Conservation (phyloP, 2,888 invertebrate genomes). For the Epirrhoe tristata region DNA sequence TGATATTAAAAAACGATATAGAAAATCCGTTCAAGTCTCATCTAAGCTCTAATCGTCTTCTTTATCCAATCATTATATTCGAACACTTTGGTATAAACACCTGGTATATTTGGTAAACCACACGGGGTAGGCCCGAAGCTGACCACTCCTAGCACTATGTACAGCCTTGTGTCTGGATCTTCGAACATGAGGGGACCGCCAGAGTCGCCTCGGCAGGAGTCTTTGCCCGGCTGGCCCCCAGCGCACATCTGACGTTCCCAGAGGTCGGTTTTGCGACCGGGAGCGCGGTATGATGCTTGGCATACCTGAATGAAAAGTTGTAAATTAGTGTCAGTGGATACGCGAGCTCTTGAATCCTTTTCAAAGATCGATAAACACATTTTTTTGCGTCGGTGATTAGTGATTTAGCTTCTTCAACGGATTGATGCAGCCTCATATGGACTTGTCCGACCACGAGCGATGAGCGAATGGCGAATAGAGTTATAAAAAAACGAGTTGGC, state of each 20-base stretch:
- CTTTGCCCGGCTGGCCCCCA: conserved; percentile 82
- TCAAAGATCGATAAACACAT: too few relatives aligned
- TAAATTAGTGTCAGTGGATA: neutral
- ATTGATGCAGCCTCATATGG: too few relatives aligned
- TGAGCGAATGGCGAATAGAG: too few relatives aligned
- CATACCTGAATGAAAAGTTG: conserved; percentile 47
- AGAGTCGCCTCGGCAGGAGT: conserved; percentile 87
- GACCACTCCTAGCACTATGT: conserved; percentile 81
- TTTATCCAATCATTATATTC: conserved; percentile 86
- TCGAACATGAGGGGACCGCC: conserved; percentile 86
- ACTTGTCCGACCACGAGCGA: too few relatives aligned
- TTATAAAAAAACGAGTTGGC: too few relatives aligned
- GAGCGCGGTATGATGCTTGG: conserved; percentile 44
- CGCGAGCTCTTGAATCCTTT: too few relatives aligned
- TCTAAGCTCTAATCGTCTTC: conserved; percentile 51
- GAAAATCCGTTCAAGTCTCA: neutral
- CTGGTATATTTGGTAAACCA: conserved; percentile 84
- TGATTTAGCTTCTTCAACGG: too few relatives aligned
- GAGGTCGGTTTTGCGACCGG: conserved; percentile 42
- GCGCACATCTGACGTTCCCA: conserved; percentile 80
- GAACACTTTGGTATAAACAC: conserved; percentile 86
- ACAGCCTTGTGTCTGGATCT: conserved; percentile 38
- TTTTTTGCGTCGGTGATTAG: too few relatives aligned
- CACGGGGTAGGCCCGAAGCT: conserved; percentile 87
- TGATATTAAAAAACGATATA: too few relatives aligned